phyloP scores from a whole-genome alignment of 2,113 vertebrate genomes.

The Amphilophus citrinellus region DNA sequence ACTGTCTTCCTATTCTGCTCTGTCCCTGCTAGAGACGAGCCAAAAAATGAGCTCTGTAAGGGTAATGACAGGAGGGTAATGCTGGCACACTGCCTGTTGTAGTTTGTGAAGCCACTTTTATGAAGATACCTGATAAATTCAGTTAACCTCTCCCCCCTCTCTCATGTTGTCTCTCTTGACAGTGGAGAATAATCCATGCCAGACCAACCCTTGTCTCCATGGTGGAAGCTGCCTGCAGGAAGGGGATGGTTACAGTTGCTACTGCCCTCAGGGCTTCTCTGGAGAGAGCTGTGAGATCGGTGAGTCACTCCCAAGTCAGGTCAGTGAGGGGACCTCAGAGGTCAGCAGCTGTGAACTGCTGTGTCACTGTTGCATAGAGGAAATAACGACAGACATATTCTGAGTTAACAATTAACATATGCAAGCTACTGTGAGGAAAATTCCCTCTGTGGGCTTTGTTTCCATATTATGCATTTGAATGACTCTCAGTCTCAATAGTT shows the following conservation, averaged over 20 bases:
- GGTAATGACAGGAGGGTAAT: constrained; percentile 8
- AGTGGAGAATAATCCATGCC: constrained; percentile 87
- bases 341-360: constrained; percentile 39
- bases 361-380: constrained; percentile 23
- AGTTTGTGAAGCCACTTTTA: constrained; percentile 25
- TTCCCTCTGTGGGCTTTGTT: neutral
- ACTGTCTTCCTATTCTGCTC: constrained; percentile 5
- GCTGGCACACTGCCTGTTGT: neutral
- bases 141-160: neutral
- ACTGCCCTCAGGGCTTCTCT: constrained; percentile 89
- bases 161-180: constrained; percentile 37
- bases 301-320: constrained; percentile 76
- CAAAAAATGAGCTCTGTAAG: neutral
- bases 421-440: neutral
- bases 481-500: neutral
- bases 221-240: constrained; percentile 90
- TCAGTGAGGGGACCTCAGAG: constrained; percentile 27
- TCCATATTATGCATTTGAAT: neutral
- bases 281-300: constrained; percentile 98
- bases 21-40: constrained; percentile 12
- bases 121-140: constrained; percentile 11
- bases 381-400: constrained; percentile 27
- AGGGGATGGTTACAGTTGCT: constrained; percentile 89
- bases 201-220: constrained; percentile 93
- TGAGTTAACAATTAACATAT: constrained; percentile 36